These are phyloP conservation scores for Hirtodrosophila trivittata DNA, from an alignment of 2,888 invertebrate species.

Conservation along the genomic window DNA sequence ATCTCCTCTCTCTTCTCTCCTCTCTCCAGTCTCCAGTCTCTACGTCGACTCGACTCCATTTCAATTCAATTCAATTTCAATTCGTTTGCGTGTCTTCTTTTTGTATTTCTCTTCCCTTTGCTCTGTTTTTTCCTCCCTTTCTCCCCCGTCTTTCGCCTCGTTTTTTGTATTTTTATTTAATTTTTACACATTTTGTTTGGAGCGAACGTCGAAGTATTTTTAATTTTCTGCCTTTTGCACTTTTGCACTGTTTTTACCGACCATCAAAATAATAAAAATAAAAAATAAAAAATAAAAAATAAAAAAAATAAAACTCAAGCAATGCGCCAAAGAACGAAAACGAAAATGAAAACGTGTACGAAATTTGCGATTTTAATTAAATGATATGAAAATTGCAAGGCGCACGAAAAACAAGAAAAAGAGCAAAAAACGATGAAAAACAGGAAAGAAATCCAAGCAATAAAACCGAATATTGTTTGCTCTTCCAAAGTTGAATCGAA, in stretches of 20 bases:
- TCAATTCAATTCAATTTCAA: slow-evolving; percentile 49
- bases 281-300: slow-evolving; percentile 31
- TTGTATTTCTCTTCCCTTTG: neutral
- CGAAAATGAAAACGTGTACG: slow-evolving; percentile 79
- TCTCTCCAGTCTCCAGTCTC: slow-evolving; percentile 2
- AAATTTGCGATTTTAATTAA: slow-evolving; percentile 79
- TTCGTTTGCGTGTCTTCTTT: slow-evolving; percentile 40
- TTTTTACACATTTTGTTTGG: slow-evolving; percentile 42
- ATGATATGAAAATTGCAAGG: slow-evolving; percentile 78
- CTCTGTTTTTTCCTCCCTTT: too few species aligned
- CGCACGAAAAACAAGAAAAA: slow-evolving; percentile 39
- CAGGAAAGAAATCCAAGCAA: neutral
- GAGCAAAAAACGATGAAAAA: slow-evolving; percentile 31
- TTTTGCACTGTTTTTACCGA: slow-evolving; percentile 66
- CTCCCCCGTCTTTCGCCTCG: slow-evolving; percentile 2
- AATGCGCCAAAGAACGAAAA: slow-evolving; percentile 55
- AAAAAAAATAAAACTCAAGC: slow-evolving; percentile 20
- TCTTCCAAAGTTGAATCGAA: too few species aligned
- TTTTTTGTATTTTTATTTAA: slow-evolving; percentile 22
- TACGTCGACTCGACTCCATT: slow-evolving; percentile 35
- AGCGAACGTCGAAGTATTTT: slow-evolving; percentile 69
- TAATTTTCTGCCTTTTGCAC: slow-evolving; percentile 79
- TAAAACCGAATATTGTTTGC: slow-evolving; percentile 12
- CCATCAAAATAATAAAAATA: slow-evolving; percentile 72
- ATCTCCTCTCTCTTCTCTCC: too few species aligned